phyloP scores from a whole-genome alignment of 2,797 vertebrate genomes.

The Gorsachius magnificus region DNA sequence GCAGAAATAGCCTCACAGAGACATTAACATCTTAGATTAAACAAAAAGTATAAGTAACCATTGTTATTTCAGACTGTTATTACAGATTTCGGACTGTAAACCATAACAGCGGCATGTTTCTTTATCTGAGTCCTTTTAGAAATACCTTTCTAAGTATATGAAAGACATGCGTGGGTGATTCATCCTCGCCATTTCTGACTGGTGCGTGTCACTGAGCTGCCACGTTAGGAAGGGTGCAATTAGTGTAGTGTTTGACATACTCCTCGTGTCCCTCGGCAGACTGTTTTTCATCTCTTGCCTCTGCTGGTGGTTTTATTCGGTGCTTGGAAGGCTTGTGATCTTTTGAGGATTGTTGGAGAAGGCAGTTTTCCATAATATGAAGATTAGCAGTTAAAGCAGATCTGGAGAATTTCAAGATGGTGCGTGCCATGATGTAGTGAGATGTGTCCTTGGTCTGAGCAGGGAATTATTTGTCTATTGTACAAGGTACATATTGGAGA shows the following conservation, averaged over 20 bases:
- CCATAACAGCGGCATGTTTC: neutral
- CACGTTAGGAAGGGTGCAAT: neutral
- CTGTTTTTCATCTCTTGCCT: neutral
- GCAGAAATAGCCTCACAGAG: neutral
- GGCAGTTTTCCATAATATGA: neutral
- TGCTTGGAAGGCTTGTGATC: neutral
- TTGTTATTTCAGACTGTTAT: neutral
- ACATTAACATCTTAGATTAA: neutral
- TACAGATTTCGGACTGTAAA: neutral
- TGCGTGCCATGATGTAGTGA: neutral
- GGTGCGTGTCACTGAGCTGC: neutral
- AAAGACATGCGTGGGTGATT: neutral
- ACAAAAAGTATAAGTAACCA: neutral
- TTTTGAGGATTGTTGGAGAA: neutral
- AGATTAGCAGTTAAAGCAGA: neutral
- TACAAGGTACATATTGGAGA: neutral
- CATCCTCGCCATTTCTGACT: neutral
- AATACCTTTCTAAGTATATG: neutral
- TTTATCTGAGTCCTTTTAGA: neutral
- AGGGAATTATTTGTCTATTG: no score
- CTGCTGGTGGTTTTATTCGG: neutral
- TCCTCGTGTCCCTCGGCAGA: rapidly evolving
- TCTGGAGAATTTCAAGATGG: neutral
- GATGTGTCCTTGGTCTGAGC: neutral
- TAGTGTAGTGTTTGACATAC: neutral